Conservation (phyloP, 2,797 vertebrate genomes). For the Hybognathus amarus region DNA sequence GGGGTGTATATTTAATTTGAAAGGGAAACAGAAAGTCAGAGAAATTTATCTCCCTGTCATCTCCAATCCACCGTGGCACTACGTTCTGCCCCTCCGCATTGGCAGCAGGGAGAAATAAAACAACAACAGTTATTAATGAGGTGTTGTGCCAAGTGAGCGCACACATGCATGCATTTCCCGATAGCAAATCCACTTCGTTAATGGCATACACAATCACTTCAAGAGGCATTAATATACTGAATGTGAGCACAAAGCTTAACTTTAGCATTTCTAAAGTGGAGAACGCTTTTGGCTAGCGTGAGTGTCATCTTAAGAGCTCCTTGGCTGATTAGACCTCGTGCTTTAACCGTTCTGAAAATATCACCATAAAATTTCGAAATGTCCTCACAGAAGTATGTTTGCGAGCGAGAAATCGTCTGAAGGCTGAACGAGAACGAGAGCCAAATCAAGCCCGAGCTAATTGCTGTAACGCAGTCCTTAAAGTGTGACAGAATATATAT, state of each 20-base stretch:
- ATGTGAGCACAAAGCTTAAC: constrained; percentile 47
- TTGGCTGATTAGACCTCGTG: neutral
- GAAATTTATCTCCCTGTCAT: constrained; percentile 83
- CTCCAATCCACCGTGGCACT: constrained; percentile 67
- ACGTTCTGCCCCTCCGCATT: constrained; percentile 64
- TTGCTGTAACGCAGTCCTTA: constrained; percentile 33
- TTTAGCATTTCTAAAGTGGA: constrained; percentile 15
- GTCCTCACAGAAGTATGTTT: constrained; percentile 17
- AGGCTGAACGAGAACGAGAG: constrained; percentile 9
- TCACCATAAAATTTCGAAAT: constrained; percentile 7
- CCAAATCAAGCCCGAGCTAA: constrained; percentile 36
- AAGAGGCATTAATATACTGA: constrained; percentile 79
- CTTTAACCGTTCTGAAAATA: constrained; percentile 16
- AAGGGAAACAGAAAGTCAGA: constrained; percentile 72
- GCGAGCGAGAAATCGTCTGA: neutral
- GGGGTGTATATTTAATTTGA: constrained; percentile 67
- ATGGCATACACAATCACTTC: constrained; percentile 85
- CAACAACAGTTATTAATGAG: constrained; percentile 87
- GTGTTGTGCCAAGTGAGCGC: constrained; percentile 79
- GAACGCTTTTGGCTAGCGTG: neutral
- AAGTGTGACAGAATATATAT: constrained; percentile 49
- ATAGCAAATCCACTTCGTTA: constrained; percentile 87
- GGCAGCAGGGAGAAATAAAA: constrained; percentile 62
- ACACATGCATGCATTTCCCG: constrained; percentile 78
- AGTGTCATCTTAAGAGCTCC: constrained; percentile 12